These are phyloP conservation scores for Silurus aristotelis DNA, from an alignment of 2,797 vertebrate species.

Conservation along the genomic window DNA sequence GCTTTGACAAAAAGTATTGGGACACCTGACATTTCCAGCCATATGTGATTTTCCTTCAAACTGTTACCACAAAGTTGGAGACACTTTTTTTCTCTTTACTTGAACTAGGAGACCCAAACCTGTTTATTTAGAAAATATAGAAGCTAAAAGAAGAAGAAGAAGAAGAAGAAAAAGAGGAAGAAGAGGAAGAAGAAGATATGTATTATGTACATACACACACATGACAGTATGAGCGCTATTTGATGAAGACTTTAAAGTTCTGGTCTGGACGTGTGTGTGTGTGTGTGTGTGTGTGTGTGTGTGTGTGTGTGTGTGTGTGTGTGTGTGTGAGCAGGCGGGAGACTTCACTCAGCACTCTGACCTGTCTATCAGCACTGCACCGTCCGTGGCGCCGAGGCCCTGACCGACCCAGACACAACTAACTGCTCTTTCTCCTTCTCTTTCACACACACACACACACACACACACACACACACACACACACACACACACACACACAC, in stretches of 20 bases:
- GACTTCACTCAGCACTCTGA: slow-evolving; percentile 67
- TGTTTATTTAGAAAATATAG: no score
- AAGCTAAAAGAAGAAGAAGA: no score
- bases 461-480: slow-evolving; percentile 28
- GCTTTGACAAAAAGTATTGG: no score
- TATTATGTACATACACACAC: neutral
- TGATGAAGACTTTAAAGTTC: neutral
- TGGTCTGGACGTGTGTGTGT: no score
- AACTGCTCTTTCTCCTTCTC: slow-evolving; percentile 49
- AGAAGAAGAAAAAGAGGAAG: no score
- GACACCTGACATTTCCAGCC: no score
- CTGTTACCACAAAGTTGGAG: no score
- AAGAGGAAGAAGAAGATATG: no score
- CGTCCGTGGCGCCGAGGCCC: slow-evolving; percentile 71
- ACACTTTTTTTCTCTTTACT: no score
- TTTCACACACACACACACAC: neutral
- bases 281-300: no score
- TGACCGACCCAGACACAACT: slow-evolving; percentile 74
- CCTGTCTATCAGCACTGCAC: slow-evolving; percentile 68
- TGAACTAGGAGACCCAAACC: no score
- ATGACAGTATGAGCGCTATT: neutral
- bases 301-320: slow-evolving; percentile 20
- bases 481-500: slow-evolving; percentile 17
- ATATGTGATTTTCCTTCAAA: no score
- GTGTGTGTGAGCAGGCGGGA: slow-evolving; percentile 55